Evolutionary conservation across 2,113 vertebrate genomes (phyloP).

Genomic region (Sorex fumeus): DNA sequence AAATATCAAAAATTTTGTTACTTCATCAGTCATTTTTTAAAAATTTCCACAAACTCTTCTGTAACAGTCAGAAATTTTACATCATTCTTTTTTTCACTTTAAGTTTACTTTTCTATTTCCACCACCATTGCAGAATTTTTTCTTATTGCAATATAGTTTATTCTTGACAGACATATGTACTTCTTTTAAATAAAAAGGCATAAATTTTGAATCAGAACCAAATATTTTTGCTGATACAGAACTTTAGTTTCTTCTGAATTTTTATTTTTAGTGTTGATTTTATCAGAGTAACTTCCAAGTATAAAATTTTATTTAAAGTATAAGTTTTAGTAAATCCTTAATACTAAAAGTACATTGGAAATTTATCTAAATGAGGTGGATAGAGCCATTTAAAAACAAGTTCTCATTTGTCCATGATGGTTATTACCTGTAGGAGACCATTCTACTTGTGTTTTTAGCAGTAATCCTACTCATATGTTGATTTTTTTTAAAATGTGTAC

Average conservation of each 20-base stretch:
- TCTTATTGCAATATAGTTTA: conserved; percentile 24
- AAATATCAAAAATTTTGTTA: conserved; percentile 43
- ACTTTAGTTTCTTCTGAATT: conserved; percentile 36
- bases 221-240: neutral
- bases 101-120: conserved; percentile 16
- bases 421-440: neutral
- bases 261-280: conserved; percentile 52
- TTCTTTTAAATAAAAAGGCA: conserved; percentile 3
- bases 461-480: neutral
- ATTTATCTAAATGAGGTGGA: neutral
- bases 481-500: conserved; percentile 30
- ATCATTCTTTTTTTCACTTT: conserved; percentile 29
- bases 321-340: conserved; percentile 29
- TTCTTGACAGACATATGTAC: conserved; percentile 2
- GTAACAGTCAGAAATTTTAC: conserved; percentile 13
- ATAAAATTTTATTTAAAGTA: neutral
- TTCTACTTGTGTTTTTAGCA: neutral
- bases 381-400: conserved; percentile 23
- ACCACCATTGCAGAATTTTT: conserved; percentile 18
- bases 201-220: conserved; percentile 38
- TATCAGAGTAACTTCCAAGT: neutral
- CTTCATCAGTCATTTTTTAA: neutral
- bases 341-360: conserved; percentile 38
- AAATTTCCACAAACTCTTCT: neutral
- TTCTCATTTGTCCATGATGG: neutral